Conservation (phyloP, 2,888 invertebrate genomes). For the Cataglyphis albicans region DNA sequence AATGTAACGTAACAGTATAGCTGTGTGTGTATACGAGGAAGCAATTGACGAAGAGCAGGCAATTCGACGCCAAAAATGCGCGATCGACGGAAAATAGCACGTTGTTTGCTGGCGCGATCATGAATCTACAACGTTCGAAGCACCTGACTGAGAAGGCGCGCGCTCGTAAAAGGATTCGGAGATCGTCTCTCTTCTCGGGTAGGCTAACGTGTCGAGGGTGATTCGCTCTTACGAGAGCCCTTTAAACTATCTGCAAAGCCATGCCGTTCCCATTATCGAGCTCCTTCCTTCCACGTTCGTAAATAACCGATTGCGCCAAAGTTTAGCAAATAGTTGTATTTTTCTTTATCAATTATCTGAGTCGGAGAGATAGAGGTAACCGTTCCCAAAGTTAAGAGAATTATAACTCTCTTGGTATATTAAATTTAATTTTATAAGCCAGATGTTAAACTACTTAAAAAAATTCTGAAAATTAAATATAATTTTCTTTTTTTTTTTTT, state of each 20-base stretch:
- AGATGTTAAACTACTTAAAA: neutral
- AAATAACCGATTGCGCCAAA: conserved; percentile 76
- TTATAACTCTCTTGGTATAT: neutral
- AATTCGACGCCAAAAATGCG: neutral
- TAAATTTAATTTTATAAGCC: neutral
- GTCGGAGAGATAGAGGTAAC: neutral
- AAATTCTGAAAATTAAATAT: neutral
- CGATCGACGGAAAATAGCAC: conserved; percentile 18
- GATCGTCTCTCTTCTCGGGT: conserved; percentile 1
- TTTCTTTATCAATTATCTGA: neutral
- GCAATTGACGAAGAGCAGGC: neutral
- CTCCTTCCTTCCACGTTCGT: conserved; percentile 81
- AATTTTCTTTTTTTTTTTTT: neutral
- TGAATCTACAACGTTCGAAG: conserved; percentile 1
- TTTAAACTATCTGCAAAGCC: conserved; percentile 77
- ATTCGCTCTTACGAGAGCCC: conserved; percentile 78
- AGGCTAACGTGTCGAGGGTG: conserved; percentile 54
- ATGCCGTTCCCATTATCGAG: conserved; percentile 78
- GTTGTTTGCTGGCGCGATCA: conserved; percentile 4
- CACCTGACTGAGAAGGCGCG: neutral
- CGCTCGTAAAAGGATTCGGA: conserved; percentile 31
- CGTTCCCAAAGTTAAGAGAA: neutral
- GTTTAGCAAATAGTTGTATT: neutral
- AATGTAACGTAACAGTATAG: neutral
- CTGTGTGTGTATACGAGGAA: neutral